Conservation (phyloP, 2,113 vertebrate species). For the Emydocephalus ijimae region DNA sequence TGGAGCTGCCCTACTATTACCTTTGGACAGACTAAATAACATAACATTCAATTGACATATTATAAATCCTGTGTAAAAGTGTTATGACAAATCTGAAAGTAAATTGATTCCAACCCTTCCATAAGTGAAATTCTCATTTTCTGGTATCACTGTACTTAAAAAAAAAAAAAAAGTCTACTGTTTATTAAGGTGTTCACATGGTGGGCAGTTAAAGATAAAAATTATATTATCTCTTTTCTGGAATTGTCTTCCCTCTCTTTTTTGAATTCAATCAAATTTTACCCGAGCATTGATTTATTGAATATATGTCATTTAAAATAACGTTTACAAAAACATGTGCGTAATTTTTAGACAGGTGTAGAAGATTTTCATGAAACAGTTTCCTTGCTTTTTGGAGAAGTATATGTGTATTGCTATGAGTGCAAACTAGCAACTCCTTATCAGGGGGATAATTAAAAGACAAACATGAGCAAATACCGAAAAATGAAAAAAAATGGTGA, state of each 20-base stretch:
- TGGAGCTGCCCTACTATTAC: no score
- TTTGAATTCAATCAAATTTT: not conserved
- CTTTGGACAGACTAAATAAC: not conserved
- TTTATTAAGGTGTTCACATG: not conserved
- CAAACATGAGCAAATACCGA: conserved; percentile 30
- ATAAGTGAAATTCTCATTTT: not conserved
- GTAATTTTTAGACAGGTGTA: not conserved
- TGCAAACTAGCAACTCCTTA: conserved; percentile 14
- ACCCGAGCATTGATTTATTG: conserved; percentile 3
- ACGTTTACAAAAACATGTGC: conserved; percentile 7
- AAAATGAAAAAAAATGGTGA: conserved; percentile 32
- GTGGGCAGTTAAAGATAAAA: not conserved
- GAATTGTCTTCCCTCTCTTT: not conserved
- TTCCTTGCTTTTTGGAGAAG: conserved; percentile 15
- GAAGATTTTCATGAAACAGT: conserved; percentile 35
- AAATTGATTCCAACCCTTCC: not conserved
- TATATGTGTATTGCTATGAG: not conserved
- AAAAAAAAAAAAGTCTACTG: no score
- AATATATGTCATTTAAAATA: conserved; percentile 14
- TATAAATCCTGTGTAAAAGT: not conserved
- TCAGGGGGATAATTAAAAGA: conserved; percentile 26
- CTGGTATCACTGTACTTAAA: not conserved
- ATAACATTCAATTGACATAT: not conserved
- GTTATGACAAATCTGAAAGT: not conserved
- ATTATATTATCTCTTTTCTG: not conserved